Evolutionary conservation across 2,797 vertebrate species (phyloP).

Genomic region (Fistularia commersonii): DNA sequence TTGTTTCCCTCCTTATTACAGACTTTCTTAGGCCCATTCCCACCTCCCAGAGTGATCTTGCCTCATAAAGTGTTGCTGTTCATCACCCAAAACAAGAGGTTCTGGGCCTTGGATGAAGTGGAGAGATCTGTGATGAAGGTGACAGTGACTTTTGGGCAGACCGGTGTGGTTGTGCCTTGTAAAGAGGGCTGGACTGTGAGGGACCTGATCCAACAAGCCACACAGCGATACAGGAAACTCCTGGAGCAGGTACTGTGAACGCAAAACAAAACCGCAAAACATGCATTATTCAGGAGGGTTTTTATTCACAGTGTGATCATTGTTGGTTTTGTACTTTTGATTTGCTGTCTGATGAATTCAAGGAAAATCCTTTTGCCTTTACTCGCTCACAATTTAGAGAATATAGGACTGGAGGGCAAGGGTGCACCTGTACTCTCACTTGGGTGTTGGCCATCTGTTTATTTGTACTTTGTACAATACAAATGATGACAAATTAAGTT

Average conservation of each 20-base stretch:
- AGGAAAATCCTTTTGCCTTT: too few species aligned
- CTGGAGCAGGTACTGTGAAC: conserved; percentile 82
- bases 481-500: too few species aligned
- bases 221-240: conserved; percentile 89
- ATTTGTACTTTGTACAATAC: too few species aligned
- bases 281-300: too few species aligned
- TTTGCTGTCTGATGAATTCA: too few species aligned
- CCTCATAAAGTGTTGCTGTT: not conserved
- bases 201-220: conserved; percentile 91
- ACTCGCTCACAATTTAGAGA: too few species aligned
- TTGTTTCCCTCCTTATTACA: not conserved
- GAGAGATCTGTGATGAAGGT: conserved; percentile 82
- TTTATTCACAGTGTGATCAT: too few species aligned
- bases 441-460: too few species aligned
- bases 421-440: too few species aligned
- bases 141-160: conserved; percentile 90
- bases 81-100: conserved; percentile 8
- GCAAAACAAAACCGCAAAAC: not conserved
- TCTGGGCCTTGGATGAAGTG: conserved; percentile 39
- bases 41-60: not conserved
- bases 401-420: too few species aligned
- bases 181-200: conserved; percentile 88
- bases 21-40: not conserved
- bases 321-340: too few species aligned
- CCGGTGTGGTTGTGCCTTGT: conserved; percentile 92